Evolutionary conservation across 1,140 invertebrate species (phyloP).

Genomic region (Sarcophaga bullata): DNA sequence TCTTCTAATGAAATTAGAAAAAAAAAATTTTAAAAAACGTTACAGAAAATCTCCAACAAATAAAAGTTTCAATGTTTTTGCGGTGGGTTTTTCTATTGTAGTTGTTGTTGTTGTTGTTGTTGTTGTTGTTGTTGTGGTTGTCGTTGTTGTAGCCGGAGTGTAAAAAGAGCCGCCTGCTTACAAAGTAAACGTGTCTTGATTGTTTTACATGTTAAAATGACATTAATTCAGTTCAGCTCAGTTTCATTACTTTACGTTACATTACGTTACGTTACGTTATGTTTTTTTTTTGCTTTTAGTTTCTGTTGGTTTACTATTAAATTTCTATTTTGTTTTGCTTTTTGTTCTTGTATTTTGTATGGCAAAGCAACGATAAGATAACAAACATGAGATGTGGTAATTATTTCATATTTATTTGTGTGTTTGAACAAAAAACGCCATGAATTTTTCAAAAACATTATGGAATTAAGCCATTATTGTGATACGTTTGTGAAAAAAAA

Average conservation of each 20-base stretch:
- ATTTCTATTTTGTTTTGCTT: not conserved
- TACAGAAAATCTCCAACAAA: no score
- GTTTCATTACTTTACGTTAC: not conserved
- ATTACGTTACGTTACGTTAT: not conserved
- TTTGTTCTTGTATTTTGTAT: not conserved
- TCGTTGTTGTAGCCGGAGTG: not conserved
- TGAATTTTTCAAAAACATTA: no score
- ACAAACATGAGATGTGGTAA: conserved; percentile 35
- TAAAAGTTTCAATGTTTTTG: no score
- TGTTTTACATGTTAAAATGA: conserved; percentile 39
- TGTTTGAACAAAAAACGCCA: no score
- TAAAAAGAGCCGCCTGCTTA: conserved; percentile 19
- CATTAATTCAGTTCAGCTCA: conserved; percentile 27
- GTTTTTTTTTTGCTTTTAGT: not conserved
- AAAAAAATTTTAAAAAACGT: no score
- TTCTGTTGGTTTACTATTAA: conserved; percentile 4
- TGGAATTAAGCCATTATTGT: no score
- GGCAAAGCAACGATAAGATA: not conserved
- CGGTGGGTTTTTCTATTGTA: no score
- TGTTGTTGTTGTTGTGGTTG: no score
- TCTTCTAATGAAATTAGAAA: no score
- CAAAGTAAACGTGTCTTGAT: conserved; percentile 26
- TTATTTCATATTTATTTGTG: not conserved
- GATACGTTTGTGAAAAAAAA: no score
- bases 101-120: no score